A percentile compares a stretch with the other conserved stretches of the same genome.
These are phyloP conservation scores for Macropis europaea DNA, from an alignment of 2,888 invertebrate species.

Conservation along the genomic window DNA sequence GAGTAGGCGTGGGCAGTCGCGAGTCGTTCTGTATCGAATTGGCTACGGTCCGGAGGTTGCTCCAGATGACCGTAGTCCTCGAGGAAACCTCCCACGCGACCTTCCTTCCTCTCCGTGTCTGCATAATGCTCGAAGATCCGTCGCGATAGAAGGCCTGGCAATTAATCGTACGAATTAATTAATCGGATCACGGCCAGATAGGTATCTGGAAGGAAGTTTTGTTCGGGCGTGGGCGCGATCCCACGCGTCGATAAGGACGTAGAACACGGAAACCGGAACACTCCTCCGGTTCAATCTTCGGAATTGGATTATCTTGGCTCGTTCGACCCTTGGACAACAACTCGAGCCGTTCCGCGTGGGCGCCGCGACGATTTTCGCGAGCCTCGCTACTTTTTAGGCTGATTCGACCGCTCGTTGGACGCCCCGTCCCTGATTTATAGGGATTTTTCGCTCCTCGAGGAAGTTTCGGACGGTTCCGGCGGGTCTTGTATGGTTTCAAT, in stretches of 20 bases:
- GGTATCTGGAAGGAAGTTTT: conserved; percentile 56
- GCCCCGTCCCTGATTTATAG: no score
- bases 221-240: conserved; percentile 58
- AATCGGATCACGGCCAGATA: conserved; percentile 60
- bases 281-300: conserved; percentile 60
- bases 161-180: conserved; percentile 69
- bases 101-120: conserved; percentile 31
- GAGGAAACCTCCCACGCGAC: conserved; percentile 68
- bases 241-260: conserved; percentile 52
- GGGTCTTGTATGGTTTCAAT: no score
- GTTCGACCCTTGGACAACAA: conserved; percentile 50
- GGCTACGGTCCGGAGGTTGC: conserved; percentile 27
- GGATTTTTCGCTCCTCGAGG: no score
- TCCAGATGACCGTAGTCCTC: conserved; percentile 48
- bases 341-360: conserved; percentile 43
- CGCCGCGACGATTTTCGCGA: conserved; percentile 24
- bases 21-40: conserved; percentile 40
- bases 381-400: no score
- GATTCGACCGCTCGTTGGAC: no score
- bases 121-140: conserved; percentile 53
- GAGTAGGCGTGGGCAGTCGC: conserved; percentile 43
- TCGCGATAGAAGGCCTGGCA: conserved; percentile 57
- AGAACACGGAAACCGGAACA: conserved; percentile 58
- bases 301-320: conserved; percentile 57
- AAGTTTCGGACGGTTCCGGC: no score